Evolutionary conservation across 2,113 vertebrate species (phyloP).

Genomic region (Solenodon paradoxus): DNA sequence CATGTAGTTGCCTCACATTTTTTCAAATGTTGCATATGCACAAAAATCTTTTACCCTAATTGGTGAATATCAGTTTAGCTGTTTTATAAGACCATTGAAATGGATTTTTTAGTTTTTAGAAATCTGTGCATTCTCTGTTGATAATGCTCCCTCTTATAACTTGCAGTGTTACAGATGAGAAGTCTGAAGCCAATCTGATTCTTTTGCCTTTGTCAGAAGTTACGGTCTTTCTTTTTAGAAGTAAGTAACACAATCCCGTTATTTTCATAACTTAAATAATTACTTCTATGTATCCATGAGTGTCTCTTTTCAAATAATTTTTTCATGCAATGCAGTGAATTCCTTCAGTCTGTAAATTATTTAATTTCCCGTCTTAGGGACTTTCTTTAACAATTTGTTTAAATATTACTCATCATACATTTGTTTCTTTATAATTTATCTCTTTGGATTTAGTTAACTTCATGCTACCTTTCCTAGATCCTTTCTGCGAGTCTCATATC

Average conservation of each 20-base stretch:
- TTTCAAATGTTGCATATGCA: neutral
- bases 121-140: neutral
- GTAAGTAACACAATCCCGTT: neutral
- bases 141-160: neutral
- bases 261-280: neutral
- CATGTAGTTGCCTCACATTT: neutral
- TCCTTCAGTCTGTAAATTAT: neutral
- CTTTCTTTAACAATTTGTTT: neutral
- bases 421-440: neutral
- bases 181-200: neutral
- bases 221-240: neutral
- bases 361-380: neutral
- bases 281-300: neutral
- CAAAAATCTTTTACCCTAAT: neutral
- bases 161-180: neutral
- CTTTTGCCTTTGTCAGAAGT: neutral
- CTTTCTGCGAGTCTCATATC: neutral
- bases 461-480: neutral
- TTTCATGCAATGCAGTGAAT: neutral
- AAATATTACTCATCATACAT: neutral
- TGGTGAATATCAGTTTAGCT: neutral
- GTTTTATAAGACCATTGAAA: neutral
- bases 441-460: neutral
- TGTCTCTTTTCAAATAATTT: neutral
- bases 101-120: neutral